Evolutionary conservation across 2,113 vertebrate species (phyloP), one percentile per base, ranked within the genome.

Genomic region (Gila orcuttii): DNA sequence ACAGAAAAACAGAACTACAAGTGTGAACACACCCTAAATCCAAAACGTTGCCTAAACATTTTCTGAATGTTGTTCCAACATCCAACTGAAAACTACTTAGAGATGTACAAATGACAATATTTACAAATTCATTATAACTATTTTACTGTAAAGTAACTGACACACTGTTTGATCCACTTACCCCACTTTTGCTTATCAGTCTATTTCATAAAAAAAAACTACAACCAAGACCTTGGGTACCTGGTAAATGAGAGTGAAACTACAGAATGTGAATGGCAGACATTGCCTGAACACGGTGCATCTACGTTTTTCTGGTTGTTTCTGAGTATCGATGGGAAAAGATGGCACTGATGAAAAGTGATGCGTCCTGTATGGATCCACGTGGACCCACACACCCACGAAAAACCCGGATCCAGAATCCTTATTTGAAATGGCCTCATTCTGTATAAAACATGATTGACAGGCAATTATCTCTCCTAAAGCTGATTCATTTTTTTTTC

Each of bases 401-500:
- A 15, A 42, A 55, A 21, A 60, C 76, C 71, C 7, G 13, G 31
- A 21, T 39, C 57, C 12, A 19, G 42, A 78, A 28, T 62, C 25
- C 83, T 66, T 28, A 66, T 79, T 77, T 50, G 5, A 86, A 79
- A 80, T 47, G 50, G 6, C 59, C 69, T 76, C 42, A 33, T 66
- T 82, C 9, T 76, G 42, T 5, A 12, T 39, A 39, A 28, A 73
- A 59, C 66, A 83, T 71, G 81, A 83, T 10, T 83, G 81, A 73
- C 81, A 73, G 81, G 64, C 81, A 83, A 83, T 83, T 83, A 83
- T 39, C 47, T 83, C 52, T 68, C 62, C 23, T 57, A 83, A 83
- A 83, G 21, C 45, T 31, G 2, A 6, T 31, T 50, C 45, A 21
- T 7, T 47, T 45, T 31, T 23, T 21, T 9, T 10, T 19, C 62